A percentile compares a stretch with the other conserved stretches of the same genome.
phyloP scores from a whole-genome alignment of 2,888 invertebrate genomes.

The Archips crataeganus region DNA sequence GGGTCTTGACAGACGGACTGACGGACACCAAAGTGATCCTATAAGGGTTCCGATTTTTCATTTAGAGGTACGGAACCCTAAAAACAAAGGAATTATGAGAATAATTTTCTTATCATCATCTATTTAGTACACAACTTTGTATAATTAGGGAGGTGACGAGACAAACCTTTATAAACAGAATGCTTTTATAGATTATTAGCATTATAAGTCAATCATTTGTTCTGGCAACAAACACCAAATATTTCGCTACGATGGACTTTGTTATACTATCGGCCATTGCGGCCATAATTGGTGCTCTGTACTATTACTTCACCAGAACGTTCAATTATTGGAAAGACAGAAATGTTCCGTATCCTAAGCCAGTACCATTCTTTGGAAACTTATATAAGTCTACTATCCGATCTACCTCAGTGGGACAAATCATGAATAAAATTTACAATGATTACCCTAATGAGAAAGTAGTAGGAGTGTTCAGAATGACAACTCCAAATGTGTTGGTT shows the following conservation, averaged over 20 bases:
- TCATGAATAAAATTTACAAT: slow-evolving; percentile 49
- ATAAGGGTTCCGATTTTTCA: too few relatives aligned
- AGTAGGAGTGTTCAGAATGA: slow-evolving; percentile 49
- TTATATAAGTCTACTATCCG: slow-evolving; percentile 46
- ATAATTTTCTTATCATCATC: too few relatives aligned
- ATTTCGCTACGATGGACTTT: neutral
- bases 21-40: too few relatives aligned
- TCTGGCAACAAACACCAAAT: too few relatives aligned
- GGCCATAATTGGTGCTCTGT: neutral
- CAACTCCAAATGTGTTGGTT: slow-evolving; percentile 41
- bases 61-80: too few relatives aligned
- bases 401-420: slow-evolving; percentile 41
- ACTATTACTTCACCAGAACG: slow-evolving; percentile 46
- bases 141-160: too few relatives aligned
- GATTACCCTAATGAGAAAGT: slow-evolving; percentile 52
- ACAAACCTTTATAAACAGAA: too few relatives aligned
- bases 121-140: too few relatives aligned
- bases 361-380: slow-evolving; percentile 51
- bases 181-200: too few relatives aligned
- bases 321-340: slow-evolving; percentile 49
- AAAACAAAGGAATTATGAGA: too few relatives aligned
- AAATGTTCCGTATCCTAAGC: slow-evolving; percentile 50
- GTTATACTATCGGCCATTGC: neutral
- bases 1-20: too few relatives aligned
- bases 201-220: too few relatives aligned